Evolutionary conservation across 2,113 vertebrate species (phyloP).

Genomic region (cattle (Bos taurus)): ARS-UCD2.0 NC_037357.1:106130001-106130500

Average conservation of each 20-base stretch:
- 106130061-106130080: background rate
- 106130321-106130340: background rate
- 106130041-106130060: constrained; percentile 20
- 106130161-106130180: background rate
- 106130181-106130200: background rate
- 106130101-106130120: background rate
- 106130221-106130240: background rate
- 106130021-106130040: constrained; percentile 43
- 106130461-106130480: background rate
- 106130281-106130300: background rate
- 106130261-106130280: constrained; percentile 11
- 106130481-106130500: constrained; percentile 24
- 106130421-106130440: background rate
- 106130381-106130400: constrained; percentile 31
- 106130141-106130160: background rate
- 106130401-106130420: background rate
- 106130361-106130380: background rate
- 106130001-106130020: constrained; percentile 6
- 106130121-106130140: background rate
- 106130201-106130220: background rate
- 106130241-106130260: constrained; percentile 18
- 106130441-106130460: background rate
- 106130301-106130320: background rate
- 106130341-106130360: background rate
- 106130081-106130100: background rate